A percentile compares a stretch with the other conserved stretches of the same genome.
Evolutionary conservation across 37 sponge, comb jelly and placozoan species (phyloP).

Genomic region (Halichondria panicea): DNA sequence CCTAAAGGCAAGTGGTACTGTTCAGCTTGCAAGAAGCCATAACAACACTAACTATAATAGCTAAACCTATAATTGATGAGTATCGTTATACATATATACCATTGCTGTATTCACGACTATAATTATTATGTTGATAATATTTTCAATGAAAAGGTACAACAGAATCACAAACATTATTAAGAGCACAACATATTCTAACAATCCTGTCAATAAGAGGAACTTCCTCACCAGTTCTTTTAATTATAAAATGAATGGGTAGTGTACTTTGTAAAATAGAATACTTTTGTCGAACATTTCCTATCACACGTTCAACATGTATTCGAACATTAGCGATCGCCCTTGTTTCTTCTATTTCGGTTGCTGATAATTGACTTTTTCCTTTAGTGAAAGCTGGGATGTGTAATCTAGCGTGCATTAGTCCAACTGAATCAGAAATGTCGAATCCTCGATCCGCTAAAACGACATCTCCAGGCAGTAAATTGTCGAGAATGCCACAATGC

Average conservation of each 20-base stretch:
- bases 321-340: constrained; percentile 73
- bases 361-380: constrained; percentile 64
- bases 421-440: constrained; percentile 71
- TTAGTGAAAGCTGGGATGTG: constrained; percentile 72
- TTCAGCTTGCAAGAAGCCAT: constrained; percentile 52
- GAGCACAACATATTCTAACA: constrained; percentile 59
- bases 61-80: constrained; percentile 7
- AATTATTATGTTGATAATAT: neutral
- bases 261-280: constrained; percentile 55
- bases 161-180: constrained; percentile 59
- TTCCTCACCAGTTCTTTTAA: constrained; percentile 17
- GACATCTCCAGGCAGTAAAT: constrained; percentile 74
- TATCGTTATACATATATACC: constrained; percentile 2
- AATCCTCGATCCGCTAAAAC: constrained; percentile 79
- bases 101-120: no score
- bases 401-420: constrained; percentile 38
- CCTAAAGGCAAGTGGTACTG: constrained; percentile 55
- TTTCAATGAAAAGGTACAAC: constrained; percentile 60
- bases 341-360: constrained; percentile 60
- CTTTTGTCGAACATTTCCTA: constrained; percentile 58
- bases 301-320: constrained; percentile 81
- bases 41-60: no score
- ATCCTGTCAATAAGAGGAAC: constrained; percentile 37
- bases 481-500: constrained; percentile 53
- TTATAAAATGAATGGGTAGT: constrained; percentile 21